Base-by-base conservation (phyloP, 2,888 invertebrate species). In the Callyntrura sp. region DNA sequence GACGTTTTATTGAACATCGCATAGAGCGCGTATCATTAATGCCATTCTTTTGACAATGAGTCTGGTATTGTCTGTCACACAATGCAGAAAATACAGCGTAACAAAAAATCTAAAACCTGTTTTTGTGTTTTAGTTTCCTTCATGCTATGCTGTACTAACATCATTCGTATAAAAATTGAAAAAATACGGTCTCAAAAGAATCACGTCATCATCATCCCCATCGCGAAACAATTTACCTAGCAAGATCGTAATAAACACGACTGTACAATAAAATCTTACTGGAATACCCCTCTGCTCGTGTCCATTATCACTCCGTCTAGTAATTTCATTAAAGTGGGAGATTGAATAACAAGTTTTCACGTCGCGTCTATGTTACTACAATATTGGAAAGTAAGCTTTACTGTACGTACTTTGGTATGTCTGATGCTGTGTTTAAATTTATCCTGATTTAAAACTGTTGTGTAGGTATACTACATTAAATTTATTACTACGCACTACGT, bases 51-150 rank as follows among this genome's bases (percentile, higher is more conserved):
- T 20, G 20, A 17, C 62, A 5, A 4, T 35, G 35, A 35, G 35
- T 35, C 35, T 35, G 35, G 35, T 35, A 35, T 35, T 35, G 35
- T 35, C 35, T 45, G 48, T 73, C 45, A 57, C 20, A 17, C 35
- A 35, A 35, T 78, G 57, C 25, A 79, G 60, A 73, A 60, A 60
- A 20, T 23, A 48, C 51, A n/a, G 12, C 48, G 48, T 68, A 23
- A 62, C 14, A 48, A 73, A 23, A 1, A 51, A 51, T 35, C 60
- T 68, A 28, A 81, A 83, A 83, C 83, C 83, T 55, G 83, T 83
- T 83, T 82, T 83, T 55, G 9, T 48, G 25, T 68, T 83, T 68
- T n/a, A 68, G 68, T 6, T 35, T 4, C 2, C 35, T 35, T 35
- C 6, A n/a, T n/a, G n/a, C 6, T 35, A 35, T 6, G 6, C 35